Evolutionary conservation across 2,113 vertebrate species (phyloP).

Genomic region (Lepus timidus): DNA sequence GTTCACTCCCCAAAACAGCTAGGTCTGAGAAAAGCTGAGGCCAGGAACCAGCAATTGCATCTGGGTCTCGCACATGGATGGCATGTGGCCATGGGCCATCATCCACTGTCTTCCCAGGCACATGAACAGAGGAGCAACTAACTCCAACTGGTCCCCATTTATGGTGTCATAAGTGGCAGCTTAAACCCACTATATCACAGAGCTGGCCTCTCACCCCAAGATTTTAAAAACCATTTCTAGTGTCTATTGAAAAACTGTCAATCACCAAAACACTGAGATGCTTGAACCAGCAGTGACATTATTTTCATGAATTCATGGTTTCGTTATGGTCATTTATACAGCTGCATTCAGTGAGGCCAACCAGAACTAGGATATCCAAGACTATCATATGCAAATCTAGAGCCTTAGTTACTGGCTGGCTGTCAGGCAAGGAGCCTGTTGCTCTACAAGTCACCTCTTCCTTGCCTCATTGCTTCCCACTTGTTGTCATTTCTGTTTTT

Average conservation of each 20-base stretch:
- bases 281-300: neutral
- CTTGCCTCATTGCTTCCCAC: neutral
- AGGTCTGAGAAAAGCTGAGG: no score
- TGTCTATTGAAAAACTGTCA: neutral
- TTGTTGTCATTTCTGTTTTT: no score
- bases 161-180: no score
- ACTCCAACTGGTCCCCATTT: no score
- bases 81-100: no score
- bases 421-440: neutral
- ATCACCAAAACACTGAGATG: neutral
- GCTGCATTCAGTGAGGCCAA: neutral
- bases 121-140: no score
- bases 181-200: no score
- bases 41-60: no score
- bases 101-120: no score
- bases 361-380: neutral
- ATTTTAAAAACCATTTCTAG: neutral
- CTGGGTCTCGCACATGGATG: no score
- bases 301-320: neutral
- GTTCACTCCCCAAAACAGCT: no score
- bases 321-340: neutral
- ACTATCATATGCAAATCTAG: neutral
- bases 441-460: neutral
- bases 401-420: neutral
- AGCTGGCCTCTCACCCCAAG: no score